Percentiles rank a stretch among this genome's conserved stretches.
These are phyloP conservation scores for Chloroclysta siterata DNA, from an alignment of 2,888 invertebrate genomes.

Conservation along the genomic window DNA sequence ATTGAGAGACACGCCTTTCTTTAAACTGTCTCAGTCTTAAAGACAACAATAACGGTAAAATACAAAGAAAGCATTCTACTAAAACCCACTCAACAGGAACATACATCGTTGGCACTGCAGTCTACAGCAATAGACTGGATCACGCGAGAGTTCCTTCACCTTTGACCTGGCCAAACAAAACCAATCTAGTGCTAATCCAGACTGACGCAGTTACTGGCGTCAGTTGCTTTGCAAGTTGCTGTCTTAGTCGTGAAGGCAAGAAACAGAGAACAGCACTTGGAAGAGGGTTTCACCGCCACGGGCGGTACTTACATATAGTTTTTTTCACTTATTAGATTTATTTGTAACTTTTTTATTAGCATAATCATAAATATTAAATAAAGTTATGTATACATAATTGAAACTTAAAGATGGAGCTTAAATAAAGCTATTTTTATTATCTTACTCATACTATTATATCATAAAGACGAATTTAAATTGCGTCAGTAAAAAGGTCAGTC, in stretches of 20 bases:
- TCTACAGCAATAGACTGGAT: slow-evolving; percentile 60
- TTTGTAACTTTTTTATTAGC: too few relatives aligned
- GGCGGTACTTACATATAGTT: too few relatives aligned
- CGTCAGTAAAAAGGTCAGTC: too few relatives aligned
- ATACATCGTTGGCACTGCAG: slow-evolving; percentile 67
- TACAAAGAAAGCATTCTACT: slow-evolving; percentile 20
- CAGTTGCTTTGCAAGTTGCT: not conserved
- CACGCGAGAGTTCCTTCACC: slow-evolving; percentile 79
- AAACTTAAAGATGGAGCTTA: too few relatives aligned
- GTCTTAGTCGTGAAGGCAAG: too few relatives aligned
- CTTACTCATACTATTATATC: too few relatives aligned
- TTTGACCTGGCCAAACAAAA: slow-evolving; percentile 71
- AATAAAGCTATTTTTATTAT: too few relatives aligned
- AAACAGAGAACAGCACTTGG: too few relatives aligned
- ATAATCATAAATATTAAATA: too few relatives aligned
- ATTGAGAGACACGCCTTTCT: not conserved
- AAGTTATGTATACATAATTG: too few relatives aligned
- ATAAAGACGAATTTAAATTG: not conserved
- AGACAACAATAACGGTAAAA: slow-evolving; percentile 12
- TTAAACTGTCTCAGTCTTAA: slow-evolving; percentile 6
- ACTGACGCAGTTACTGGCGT: not conserved
- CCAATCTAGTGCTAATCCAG: slow-evolving; percentile 45
- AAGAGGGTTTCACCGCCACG: too few relatives aligned
- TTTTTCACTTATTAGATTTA: too few relatives aligned
- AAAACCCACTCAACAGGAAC: slow-evolving; percentile 36